phyloP scores from a whole-genome alignment of 2,113 vertebrate species.

The Callaeas wilsoni region DNA sequence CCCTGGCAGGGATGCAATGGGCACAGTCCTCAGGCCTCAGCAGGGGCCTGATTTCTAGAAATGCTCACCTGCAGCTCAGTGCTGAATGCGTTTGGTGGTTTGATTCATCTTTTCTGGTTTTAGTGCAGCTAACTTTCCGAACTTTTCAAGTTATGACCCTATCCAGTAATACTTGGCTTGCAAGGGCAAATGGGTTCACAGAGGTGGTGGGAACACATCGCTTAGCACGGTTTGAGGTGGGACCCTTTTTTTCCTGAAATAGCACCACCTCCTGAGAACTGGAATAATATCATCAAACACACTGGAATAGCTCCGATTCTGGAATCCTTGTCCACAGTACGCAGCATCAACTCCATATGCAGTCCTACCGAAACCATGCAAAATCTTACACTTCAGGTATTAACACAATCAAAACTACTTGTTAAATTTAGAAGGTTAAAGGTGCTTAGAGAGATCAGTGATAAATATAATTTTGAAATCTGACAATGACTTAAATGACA shows the following conservation, averaged over 20 bases:
- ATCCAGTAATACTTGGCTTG: background rate
- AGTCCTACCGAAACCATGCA: background rate
- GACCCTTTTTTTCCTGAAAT: background rate
- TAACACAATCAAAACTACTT: background rate
- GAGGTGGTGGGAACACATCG: background rate
- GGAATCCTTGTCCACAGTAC: background rate
- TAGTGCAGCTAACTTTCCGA: accelerated
- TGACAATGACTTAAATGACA: background rate
- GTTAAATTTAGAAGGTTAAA: background rate
- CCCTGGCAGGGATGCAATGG: background rate
- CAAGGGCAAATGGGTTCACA: background rate
- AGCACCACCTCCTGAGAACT: background rate
- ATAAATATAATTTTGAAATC: background rate
- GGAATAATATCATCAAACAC: background rate
- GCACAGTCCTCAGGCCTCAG: background rate
- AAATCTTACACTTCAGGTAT: background rate
- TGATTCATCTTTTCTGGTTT: background rate
- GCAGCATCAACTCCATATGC: background rate
- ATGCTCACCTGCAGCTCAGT: background rate
- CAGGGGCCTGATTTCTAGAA: background rate
- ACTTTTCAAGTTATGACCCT: background rate
- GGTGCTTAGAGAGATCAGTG: background rate
- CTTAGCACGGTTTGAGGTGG: background rate
- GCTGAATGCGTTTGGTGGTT: background rate
- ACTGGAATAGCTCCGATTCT: background rate